Evolutionary conservation across 2,113 vertebrate species (phyloP), one percentile per base, ranked within the genome.

Genomic region (Tiliqua scincoides): DNA sequence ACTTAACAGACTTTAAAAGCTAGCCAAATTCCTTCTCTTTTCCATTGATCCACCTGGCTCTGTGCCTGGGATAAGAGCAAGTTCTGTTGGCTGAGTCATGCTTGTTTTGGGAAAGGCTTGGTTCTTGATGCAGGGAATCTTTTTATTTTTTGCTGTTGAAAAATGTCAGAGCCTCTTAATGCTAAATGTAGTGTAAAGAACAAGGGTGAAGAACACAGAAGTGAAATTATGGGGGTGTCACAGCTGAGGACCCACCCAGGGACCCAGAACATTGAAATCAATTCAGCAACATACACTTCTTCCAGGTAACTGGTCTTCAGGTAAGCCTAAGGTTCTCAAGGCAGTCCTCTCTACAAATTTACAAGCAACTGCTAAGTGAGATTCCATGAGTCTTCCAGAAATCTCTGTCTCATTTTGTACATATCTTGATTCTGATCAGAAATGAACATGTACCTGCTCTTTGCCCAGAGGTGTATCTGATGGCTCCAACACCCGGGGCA

Each of bases 51-150:
- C 15, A 79, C 76, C 54, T 85, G 84, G 76, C 84, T 71, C 35
- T 79, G 15, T 72, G 76, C 76, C 84, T 85, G 76, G 83, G 27
- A 48, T 79, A 85, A 85, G 37, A 79, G 54, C 76, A 79, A 79
- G 68, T 85, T 79, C 67, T 61, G 54, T 67, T 72, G 9, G 67
- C 76, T 85, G 84, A 85, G 54, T 85, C 84, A 85, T 85, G 67
- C 54, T 72, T 85, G 67, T 85, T 85, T 79, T 72, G 52, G 54
- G 52, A 62, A 79, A 79, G 54, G 21, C 37, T 85, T 79, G n/a
- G 62, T 71, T 79, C 84, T 79, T 71, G 76, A 72, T 54, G 7
- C 54, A 48, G 40, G 76, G 11, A 85, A 70, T 11, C 52, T 32
- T 61, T 40, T 43, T 48, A 43, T 61, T 40, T 43, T 48, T 10